Evolutionary conservation across 2,888 invertebrate genomes (phyloP), one percentile per base, ranked within the genome.

Genomic region (Erebia aethiops): DNA sequence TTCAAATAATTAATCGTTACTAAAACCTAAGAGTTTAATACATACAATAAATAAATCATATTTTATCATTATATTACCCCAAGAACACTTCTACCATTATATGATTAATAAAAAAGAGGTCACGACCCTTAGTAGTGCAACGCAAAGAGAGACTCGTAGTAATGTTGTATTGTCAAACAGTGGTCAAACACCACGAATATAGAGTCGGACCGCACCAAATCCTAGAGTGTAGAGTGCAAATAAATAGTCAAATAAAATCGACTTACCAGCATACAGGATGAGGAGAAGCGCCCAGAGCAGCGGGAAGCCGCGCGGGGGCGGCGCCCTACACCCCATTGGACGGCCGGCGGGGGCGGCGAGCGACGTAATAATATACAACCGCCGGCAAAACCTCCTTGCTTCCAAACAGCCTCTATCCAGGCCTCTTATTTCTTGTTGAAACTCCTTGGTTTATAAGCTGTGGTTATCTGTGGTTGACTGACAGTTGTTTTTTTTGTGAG

Each of bases 251-350:
- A 77, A 77, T 70, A 78, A 82, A 82, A 82, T 80, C 71, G 77
- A 91, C 92, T 92, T 86, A 92, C 92, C 92, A 77, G 81, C 82
- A 74, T 79, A 82, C 68, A 87, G 78, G 73, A 90, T 77, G 74
- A 92, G 82, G 75, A 88, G 81, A 75, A 86, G 78, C 76, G 81
- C 82, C 77, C 87, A 79, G 73, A 82, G 77, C 78, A 79, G 81
- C 81, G 83, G 81, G 84, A 81, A 75, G 81, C 86, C 87, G 85
- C 83, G 81, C 83, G 87, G 87, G 89, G 92, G 92, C 92, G 92
- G 82, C 74, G 78, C 86, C 91, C 84, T 77, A 78, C 79, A 82
- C 90, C 85, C 82, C 92, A 92, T 92, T 92, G 92, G 92, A 82
- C 87, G 88, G 85, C 75, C 79, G 78, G 76, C 82, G 83, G 84